Evolutionary conservation across 2,888 invertebrate species (phyloP).

Genomic region (Resseliella maxima): DNA sequence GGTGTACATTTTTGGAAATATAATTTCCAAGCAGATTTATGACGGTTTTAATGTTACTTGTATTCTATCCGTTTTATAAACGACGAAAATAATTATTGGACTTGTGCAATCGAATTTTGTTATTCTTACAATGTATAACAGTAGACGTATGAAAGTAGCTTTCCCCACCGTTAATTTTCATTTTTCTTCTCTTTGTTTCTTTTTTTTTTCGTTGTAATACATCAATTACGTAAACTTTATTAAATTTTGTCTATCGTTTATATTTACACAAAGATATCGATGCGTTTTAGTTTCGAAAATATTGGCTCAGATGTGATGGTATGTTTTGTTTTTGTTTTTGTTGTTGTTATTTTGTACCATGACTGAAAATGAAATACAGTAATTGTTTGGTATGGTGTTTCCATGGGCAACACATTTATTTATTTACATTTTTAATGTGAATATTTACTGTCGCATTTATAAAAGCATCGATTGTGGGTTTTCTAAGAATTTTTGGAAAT

Average conservation of each 20-base stretch:
- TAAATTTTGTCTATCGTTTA: neutral
- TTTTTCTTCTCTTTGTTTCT: too few relatives aligned
- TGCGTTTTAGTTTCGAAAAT: neutral
- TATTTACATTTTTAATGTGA: neutral
- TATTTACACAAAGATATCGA: slow-evolving; percentile 6
- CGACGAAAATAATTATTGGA: neutral
- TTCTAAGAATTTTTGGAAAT: slow-evolving; percentile 88
- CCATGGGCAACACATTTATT: neutral
- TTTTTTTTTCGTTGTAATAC: slow-evolving; percentile 12
- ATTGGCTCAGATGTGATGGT: neutral
- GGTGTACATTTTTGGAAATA: slow-evolving; percentile 11
- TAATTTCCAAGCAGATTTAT: neutral
- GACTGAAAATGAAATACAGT: slow-evolving; percentile 6
- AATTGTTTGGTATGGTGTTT: neutral
- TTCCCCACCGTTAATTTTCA: too few relatives aligned
- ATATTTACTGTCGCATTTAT: slow-evolving; percentile 68
- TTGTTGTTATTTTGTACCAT: neutral
- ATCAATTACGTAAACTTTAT: neutral
- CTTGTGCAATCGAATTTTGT: neutral
- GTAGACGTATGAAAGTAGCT: too few relatives aligned
- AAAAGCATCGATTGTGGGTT: slow-evolving; percentile 95
- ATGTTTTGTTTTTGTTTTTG: neutral
- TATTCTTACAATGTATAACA: too few relatives aligned
- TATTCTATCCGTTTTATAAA: neutral
- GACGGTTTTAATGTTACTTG: neutral